These are phyloP conservation scores for Thunnus maccoyii DNA, from an alignment of 2,113 vertebrate species.

Conservation along the genomic window DNA sequence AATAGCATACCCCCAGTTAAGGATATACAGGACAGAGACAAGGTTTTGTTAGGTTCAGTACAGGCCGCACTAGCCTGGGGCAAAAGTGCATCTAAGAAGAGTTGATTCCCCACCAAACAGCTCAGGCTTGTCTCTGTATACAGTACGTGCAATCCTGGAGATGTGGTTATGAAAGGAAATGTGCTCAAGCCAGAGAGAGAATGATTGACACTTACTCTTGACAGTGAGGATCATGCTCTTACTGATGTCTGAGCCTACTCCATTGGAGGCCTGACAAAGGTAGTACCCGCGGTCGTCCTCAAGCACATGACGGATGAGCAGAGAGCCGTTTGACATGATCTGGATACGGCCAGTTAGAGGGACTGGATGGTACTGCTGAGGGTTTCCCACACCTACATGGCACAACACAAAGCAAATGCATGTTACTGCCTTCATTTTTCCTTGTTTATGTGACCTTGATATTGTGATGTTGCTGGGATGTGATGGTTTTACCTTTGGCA, in stretches of 20 bases:
- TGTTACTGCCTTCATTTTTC: background rate
- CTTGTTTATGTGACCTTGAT: background rate
- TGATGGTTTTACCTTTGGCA: constrained; percentile 90
- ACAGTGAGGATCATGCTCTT: constrained; percentile 99
- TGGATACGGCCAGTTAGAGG: constrained; percentile 97
- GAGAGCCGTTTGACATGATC: constrained; percentile 97
- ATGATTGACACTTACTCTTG: constrained; percentile 90
- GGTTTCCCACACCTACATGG: constrained; percentile 91
- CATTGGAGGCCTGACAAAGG: constrained; percentile 98
- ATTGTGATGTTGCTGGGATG: background rate
- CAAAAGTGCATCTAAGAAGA: constrained; percentile 65
- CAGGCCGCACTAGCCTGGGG: constrained; percentile 61
- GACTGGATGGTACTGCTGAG: constrained; percentile 97
- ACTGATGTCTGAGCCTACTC: constrained; percentile 99
- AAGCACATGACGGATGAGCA: constrained; percentile 96
- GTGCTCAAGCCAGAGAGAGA: constrained; percentile 38
- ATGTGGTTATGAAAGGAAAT: constrained; percentile 44
- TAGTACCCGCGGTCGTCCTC: constrained; percentile 98
- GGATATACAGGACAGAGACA: constrained; percentile 53
- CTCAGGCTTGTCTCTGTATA: constrained; percentile 28
- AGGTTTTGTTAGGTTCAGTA: constrained; percentile 59
- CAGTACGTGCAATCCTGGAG: constrained; percentile 24
- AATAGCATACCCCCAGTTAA: constrained; percentile 72
- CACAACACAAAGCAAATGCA: constrained; percentile 18
- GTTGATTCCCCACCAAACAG: constrained; percentile 51